Evolutionary conservation across 2,888 invertebrate genomes (phyloP).

Genomic region (Limnephilus lunatus): DNA sequence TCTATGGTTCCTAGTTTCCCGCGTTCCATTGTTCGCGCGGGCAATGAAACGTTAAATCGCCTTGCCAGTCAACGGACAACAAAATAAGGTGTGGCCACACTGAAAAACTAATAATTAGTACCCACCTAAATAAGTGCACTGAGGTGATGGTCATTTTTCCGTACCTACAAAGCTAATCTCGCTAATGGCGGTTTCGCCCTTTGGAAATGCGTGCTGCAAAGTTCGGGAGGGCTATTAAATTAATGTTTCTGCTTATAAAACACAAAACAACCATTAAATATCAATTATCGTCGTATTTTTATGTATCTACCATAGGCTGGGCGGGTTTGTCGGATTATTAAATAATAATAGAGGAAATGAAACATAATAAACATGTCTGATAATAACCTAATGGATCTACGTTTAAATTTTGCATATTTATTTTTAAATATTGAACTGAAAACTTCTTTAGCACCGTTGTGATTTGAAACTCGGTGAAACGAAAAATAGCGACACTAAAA

Average conservation of each 20-base stretch:
- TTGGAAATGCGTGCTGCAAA: slow-evolving; percentile 12
- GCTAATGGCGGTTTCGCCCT: slow-evolving; percentile 15
- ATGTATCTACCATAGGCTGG: background rate
- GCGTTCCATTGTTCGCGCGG: slow-evolving; percentile 31
- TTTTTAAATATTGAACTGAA: background rate
- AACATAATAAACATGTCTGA: background rate
- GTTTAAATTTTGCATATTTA: background rate
- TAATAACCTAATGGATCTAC: background rate
- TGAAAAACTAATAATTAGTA: slow-evolving; percentile 38
- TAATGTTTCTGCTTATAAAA: slow-evolving; percentile 21
- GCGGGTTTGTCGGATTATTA: background rate
- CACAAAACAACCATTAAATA: slow-evolving; percentile 16
- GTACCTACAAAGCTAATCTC: slow-evolving; percentile 5
- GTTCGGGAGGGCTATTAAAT: slow-evolving; percentile 2
- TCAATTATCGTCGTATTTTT: slow-evolving; percentile 21
- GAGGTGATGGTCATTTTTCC: slow-evolving; percentile 21
- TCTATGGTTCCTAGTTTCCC: background rate
- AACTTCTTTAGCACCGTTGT: no score
- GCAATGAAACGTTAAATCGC: slow-evolving; percentile 37
- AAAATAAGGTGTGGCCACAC: slow-evolving; percentile 29
- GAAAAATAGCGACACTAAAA: no score
- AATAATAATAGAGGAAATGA: background rate
- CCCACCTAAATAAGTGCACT: slow-evolving; percentile 26
- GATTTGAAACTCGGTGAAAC: no score
- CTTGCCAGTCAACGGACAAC: slow-evolving; percentile 4